Base-by-base conservation (phyloP, 1,140 invertebrate species). In the Leguminivora glycinivorella region DNA sequence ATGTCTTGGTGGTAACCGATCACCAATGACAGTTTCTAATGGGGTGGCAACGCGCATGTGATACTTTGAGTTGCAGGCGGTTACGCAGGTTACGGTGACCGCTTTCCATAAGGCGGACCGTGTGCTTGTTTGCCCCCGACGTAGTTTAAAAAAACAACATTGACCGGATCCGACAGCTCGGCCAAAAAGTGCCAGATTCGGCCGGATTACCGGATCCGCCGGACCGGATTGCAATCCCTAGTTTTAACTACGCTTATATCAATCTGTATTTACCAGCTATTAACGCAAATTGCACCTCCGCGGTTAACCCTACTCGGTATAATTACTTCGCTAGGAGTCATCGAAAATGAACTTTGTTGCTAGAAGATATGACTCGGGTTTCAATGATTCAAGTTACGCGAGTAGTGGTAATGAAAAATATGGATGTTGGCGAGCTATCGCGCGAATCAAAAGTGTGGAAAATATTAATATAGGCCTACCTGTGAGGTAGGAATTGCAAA, bases 241-340 rank as follows among this genome's bases (percentile, higher is more conserved):
- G n/a, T n/a, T n/a, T 52, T 52, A 7, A 52, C 47, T 22, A 52
- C 47, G 47, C 56, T 29, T 17, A 29, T 60, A 60, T 60, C 56
- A 60, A 60, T 60, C 25, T 60, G 12, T 7, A 63, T 63, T 63
- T 63, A 31, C 12, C 58, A 17, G 58, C 58, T 63, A 63, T 63
- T 63, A 63, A 63, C 58, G 58, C 26, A 63, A 63, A 63, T 63
- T 63, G 58, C 25, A 29, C 58, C 29, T 29, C 29, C 26, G 25
- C n/a, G 58, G 58, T 29, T 31, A 63, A 63, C 25, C 26, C 58
- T 19, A 29, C 58, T 34, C 58, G 7, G 26, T 29, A 26, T 63
- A 29, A 17, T 63, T 63, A 29, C 19, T 52, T 52, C 17, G n/a
- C 19, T 17, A 22, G 7, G 7, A 22, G 22, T 9, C 7, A 52